Base-by-base conservation (phyloP, 2,797 vertebrate species). In the Lagodon rhomboides region DNA sequence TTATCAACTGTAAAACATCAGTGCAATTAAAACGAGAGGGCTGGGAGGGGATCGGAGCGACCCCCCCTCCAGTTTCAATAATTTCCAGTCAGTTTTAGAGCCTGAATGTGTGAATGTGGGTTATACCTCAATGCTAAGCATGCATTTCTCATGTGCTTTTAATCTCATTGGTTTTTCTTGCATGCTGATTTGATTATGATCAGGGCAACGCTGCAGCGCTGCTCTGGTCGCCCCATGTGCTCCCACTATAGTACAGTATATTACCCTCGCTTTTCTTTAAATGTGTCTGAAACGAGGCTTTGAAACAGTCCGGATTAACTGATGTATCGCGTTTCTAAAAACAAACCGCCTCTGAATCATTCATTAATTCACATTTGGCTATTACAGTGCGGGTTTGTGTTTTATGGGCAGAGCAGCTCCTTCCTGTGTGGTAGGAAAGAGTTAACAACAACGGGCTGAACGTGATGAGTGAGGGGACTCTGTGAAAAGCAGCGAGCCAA, bases 381-480 rank as follows among this genome's bases (percentile, higher is more conserved):
- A 81, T 93, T 91, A 87, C 88, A 90, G 90, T 69, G 87, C 77
- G 76, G 84, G 87, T 79, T 87, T 74, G 84, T 90, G 88, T 85
- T 90, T 93, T 90, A 89, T 90, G 83, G 83, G 81, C 65, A 80
- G 72, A 56, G 83, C 82, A 17, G 87, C 85, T 65, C 79, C 85
- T 88, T 88, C 79, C 77, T 83, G 81, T 79, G 86, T 88, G 91
- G 87, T 69, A 87, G 90, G 92, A 94, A 95, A 91, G 95, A 92
- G 95, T 96, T 96, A 96, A 96, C 81, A 85, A 61, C 85, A 80
- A 78, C 86, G 87, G 86, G 74, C 86, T 85, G 79, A 90, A 92
- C 91, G 90, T 89, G 92, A 91, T 92, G 94, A 95, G 93, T 94
- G 93, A 94, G 92, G 83, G 91, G 91, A 78, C 86, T 63, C 88